Evolutionary conservation across 2,797 vertebrate species (phyloP).

Genomic region (Emydoidea blandingii): DNA sequence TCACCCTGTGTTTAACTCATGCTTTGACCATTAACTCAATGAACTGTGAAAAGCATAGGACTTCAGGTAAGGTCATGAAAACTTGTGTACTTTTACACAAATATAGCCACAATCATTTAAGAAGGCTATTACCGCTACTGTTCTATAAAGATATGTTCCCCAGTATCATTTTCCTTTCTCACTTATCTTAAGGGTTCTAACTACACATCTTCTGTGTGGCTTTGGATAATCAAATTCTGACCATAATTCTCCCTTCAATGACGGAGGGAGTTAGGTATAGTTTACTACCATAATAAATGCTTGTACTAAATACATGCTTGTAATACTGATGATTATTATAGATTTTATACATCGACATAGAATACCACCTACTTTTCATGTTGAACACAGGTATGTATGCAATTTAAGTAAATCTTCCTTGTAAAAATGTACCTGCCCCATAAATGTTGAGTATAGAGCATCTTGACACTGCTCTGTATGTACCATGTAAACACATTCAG

Average conservation of each 20-base stretch:
- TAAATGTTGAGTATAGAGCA: not conserved
- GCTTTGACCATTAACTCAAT: not conserved
- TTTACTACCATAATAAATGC: not conserved
- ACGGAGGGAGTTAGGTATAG: not conserved
- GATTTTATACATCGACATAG: not conserved
- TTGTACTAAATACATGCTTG: not conserved
- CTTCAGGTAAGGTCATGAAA: not conserved
- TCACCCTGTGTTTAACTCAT: not conserved
- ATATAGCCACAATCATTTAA: not conserved
- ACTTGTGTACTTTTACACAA: accelerated
- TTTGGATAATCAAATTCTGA: not conserved
- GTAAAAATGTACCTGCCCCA: not conserved
- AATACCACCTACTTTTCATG: not conserved
- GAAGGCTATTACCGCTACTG: not conserved
- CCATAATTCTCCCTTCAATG: not conserved
- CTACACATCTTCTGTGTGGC: not conserved
- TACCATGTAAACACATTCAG: not conserved
- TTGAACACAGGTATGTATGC: not conserved
- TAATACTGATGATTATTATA: not conserved
- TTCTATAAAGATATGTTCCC: not conserved
- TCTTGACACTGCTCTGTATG: not conserved
- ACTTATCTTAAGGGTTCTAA: not conserved
- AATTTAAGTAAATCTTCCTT: not conserved
- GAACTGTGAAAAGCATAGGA: not conserved
- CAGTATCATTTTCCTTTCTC: not conserved